A percentile compares a stretch with the other conserved stretches of the same genome.
Conservation (phyloP, 2,113 vertebrate genomes). For the Myiozetetes cayanensis region DNA sequence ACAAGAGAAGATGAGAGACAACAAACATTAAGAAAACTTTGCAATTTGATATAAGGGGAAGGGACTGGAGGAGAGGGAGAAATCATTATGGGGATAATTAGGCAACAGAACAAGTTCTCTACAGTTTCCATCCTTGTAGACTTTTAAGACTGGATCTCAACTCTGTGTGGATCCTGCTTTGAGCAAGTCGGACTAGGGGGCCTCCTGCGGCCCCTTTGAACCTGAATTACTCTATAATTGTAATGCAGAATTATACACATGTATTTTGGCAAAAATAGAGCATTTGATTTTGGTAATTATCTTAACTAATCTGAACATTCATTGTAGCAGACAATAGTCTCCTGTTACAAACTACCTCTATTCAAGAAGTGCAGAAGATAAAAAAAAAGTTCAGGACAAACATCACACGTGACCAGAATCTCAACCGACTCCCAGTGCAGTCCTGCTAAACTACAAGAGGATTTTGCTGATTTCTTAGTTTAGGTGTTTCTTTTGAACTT, state of each 20-base stretch:
- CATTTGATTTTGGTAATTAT: neutral
- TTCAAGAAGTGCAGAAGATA: accelerated
- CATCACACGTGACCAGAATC: neutral
- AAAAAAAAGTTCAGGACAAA: neutral
- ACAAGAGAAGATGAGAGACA: neutral
- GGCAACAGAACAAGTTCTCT: neutral
- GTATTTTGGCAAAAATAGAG: neutral
- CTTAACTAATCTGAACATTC: neutral
- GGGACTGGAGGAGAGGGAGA: neutral
- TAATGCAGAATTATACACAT: neutral
- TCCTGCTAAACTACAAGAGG: neutral
- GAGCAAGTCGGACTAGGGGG: neutral
- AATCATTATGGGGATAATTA: neutral
- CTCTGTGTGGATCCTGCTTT: neutral
- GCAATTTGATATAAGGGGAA: neutral
- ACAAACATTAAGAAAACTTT: neutral
- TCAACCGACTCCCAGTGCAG: neutral
- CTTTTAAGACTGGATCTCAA: neutral
- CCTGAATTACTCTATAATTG: neutral
- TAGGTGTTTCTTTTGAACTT: neutral
- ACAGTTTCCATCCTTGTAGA: neutral
- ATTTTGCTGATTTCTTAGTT: neutral
- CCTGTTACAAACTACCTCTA: neutral
- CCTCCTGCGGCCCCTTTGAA: neutral
- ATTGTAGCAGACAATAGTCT: neutral